Conservation (phyloP, 2,797 vertebrate genomes). For the Syndactyla subalaris region DNA sequence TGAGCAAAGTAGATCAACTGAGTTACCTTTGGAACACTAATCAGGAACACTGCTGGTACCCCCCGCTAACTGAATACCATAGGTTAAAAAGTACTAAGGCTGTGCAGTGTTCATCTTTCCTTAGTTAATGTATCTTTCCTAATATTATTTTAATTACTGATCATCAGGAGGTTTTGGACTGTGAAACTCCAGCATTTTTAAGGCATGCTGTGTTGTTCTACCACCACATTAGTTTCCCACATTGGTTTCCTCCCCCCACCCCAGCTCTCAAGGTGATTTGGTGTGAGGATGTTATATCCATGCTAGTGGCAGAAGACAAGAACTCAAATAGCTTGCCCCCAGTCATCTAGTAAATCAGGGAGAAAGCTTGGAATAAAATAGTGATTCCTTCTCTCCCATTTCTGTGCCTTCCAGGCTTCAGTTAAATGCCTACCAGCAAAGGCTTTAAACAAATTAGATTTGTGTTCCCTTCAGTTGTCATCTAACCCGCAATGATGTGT, state of each 20-base stretch:
- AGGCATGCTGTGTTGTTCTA: neutral
- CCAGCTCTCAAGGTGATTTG: neutral
- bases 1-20: neutral
- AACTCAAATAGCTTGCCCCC: neutral
- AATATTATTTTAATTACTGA: neutral
- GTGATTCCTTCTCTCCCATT: neutral
- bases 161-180: neutral
- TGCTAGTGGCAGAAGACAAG: neutral
- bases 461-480: neutral
- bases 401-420: neutral
- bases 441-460: constrained; percentile 14
- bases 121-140: neutral
- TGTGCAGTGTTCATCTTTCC: neutral
- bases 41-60: neutral
- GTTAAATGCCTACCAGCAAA: constrained; percentile 10
- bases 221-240: neutral
- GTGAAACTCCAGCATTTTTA: neutral
- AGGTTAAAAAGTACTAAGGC: neutral
- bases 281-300: neutral
- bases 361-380: neutral
- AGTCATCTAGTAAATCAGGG: neutral
- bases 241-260: neutral
- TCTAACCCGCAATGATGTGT: neutral
- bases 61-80: neutral
- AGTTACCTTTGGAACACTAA: neutral